Evolutionary conservation across 2,113 vertebrate genomes (phyloP).

Genomic region (Mesembrinibis cayennensis): DNA sequence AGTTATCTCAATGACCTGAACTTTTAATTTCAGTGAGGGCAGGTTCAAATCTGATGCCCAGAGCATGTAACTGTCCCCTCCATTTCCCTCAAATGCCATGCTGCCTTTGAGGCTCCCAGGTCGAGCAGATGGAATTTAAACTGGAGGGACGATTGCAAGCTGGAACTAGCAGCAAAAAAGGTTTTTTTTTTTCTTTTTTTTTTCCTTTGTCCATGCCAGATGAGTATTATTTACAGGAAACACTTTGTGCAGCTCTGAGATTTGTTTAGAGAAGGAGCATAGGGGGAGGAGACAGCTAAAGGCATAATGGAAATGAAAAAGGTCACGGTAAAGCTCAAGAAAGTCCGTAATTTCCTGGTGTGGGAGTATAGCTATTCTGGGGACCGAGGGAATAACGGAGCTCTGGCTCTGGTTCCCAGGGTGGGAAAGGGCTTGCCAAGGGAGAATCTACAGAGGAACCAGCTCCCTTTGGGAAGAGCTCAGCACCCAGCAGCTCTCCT

Average conservation of each 20-base stretch:
- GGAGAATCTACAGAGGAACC: background rate
- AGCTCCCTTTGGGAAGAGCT: background rate
- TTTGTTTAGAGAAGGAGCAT: constrained; percentile 46
- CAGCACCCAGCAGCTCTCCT: background rate
- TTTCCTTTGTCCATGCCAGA: background rate
- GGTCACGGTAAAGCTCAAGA: constrained; percentile 3
- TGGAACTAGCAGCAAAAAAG: constrained; percentile 3
- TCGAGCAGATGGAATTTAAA: background rate
- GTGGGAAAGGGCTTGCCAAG: background rate
- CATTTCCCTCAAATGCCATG: rapidly evolving
- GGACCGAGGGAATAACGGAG: background rate
- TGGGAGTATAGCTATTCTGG: constrained; percentile 35
- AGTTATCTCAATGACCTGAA: background rate
- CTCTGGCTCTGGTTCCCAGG: background rate
- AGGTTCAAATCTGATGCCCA: background rate
- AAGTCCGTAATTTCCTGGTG: constrained; percentile 45
- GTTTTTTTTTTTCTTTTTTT: background rate
- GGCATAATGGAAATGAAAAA: constrained; percentile 48
- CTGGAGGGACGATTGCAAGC: background rate
- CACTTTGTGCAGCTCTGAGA: constrained; percentile 17
- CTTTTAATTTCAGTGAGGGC: background rate
- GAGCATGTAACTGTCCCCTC: background rate
- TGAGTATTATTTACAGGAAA: constrained; percentile 58
- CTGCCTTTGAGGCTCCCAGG: background rate
- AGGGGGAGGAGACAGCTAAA: constrained; percentile 43